These are phyloP conservation scores for Orthonyx spaldingii DNA, from an alignment of 2,113 vertebrate genomes.

Conservation along the genomic window DNA sequence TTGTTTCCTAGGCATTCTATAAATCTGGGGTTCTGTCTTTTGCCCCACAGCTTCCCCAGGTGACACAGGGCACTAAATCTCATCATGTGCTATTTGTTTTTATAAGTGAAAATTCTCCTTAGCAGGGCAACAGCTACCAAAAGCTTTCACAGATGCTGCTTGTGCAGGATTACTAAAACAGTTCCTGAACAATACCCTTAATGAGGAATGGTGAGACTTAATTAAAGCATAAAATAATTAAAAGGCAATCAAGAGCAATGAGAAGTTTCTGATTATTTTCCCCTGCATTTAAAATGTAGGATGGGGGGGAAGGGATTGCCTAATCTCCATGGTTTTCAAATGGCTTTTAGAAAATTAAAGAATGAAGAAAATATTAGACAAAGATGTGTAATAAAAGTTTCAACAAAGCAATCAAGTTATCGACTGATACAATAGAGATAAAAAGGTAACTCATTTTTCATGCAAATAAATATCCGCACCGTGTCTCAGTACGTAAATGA, in stretches of 20 bases:
- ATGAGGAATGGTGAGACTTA: slow-evolving; percentile 35
- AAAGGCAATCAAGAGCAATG: slow-evolving; percentile 41
- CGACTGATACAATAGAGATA: neutral
- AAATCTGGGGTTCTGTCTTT: neutral
- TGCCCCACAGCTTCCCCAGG: neutral
- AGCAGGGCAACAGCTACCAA: neutral
- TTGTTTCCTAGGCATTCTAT: neutral
- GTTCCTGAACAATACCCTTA: slow-evolving; percentile 15
- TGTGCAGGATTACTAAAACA: neutral
- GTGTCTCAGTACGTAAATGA: neutral
- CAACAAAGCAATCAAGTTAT: slow-evolving; percentile 7
- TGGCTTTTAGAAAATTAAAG: neutral
- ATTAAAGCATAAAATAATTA: slow-evolving; percentile 53
- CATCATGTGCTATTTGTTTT: neutral
- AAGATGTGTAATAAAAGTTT: neutral
- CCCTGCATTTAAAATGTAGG: neutral
- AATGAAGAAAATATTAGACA: neutral
- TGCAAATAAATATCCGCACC: neutral
- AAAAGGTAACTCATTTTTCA: neutral
- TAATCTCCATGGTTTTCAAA: neutral
- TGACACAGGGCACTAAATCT: neutral
- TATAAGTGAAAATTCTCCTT: neutral
- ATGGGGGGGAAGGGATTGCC: neutral
- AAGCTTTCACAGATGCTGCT: neutral
- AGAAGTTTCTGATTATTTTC: neutral